These are phyloP conservation scores for Adela reaumurella DNA, from an alignment of 2,888 invertebrate genomes.

Conservation along the genomic window DNA sequence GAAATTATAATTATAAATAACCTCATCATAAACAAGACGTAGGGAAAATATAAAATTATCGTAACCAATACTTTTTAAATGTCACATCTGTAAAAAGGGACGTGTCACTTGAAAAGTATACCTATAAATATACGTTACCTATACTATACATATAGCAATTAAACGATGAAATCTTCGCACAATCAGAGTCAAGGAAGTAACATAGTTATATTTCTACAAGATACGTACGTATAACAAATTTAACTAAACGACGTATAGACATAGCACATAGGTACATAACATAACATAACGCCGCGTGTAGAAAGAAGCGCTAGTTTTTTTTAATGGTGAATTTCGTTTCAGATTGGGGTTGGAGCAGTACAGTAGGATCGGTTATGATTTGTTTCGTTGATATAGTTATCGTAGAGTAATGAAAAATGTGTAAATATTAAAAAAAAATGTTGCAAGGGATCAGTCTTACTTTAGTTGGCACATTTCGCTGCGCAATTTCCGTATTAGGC, in stretches of 20 bases:
- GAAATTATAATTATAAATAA: slow-evolving; percentile 19
- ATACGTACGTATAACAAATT: not conserved
- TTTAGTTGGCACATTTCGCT: not conserved
- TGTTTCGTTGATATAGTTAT: not conserved
- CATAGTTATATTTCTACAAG: slow-evolving; percentile 18
- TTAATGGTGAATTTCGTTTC: no score
- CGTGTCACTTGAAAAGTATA: slow-evolving; percentile 20
- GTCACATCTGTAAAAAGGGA: not conserved
- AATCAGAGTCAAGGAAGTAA: slow-evolving; percentile 47
- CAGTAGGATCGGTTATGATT: not conserved
- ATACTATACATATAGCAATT: slow-evolving; percentile 17
- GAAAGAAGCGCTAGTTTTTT: no score
- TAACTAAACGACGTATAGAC: not conserved
- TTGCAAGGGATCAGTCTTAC: not conserved
- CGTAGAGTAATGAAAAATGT: not conserved
- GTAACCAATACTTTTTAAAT: not conserved
- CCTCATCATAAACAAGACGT: slow-evolving; percentile 22
- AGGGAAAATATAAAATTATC: slow-evolving; percentile 22
- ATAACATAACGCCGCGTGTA: no score
- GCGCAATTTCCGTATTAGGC: no score
- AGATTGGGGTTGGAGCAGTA: no score
- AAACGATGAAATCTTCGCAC: slow-evolving; percentile 46
- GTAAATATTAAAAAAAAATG: not conserved
- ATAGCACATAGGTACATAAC: not conserved
- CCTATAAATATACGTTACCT: no score